Percentiles rank a stretch among this genome's conserved stretches.
Conservation (phyloP, 2,797 vertebrate genomes). For the Lagocephalus sceleratus region DNA sequence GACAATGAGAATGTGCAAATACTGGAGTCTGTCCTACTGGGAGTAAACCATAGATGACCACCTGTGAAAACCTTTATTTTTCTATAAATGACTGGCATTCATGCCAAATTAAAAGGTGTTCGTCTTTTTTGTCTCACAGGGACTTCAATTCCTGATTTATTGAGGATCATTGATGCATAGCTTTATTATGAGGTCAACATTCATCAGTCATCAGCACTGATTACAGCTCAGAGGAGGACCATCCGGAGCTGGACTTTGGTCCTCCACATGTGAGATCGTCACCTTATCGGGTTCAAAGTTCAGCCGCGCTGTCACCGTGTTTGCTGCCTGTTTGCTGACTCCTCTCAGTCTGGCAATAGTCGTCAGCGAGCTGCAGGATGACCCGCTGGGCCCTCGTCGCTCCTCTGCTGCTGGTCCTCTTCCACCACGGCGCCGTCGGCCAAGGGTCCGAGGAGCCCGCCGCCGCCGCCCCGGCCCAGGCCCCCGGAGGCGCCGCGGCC, state of each 20-base stretch:
- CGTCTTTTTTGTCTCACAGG: too few species aligned
- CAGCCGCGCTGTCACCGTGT: conserved; percentile 35
- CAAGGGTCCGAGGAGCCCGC: conserved; percentile 42
- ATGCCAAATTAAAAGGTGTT: too few species aligned
- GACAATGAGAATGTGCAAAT: too few species aligned
- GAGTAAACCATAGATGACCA: too few species aligned
- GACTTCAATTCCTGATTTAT: too few species aligned
- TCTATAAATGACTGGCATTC: too few species aligned
- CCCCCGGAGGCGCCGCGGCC: conserved; percentile 29
- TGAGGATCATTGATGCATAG: too few species aligned
- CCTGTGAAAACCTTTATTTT: too few species aligned
- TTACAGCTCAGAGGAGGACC: conserved; percentile 21
- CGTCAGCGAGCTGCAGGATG: conserved; percentile 38
- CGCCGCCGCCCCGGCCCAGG: not conserved
- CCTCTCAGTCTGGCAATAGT: conserved; percentile 11
- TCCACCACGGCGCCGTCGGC: conserved; percentile 9
- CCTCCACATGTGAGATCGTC: conserved; percentile 63
- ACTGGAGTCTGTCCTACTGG: too few species aligned
- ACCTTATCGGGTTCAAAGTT: conserved; percentile 62
- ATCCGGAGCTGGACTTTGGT: conserved; percentile 70
- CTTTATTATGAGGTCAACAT: too few species aligned
- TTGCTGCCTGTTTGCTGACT: conserved; percentile 11
- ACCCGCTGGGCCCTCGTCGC: conserved; percentile 30
- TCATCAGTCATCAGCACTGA: conserved; percentile 24
- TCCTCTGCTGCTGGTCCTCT: conserved; percentile 45